phyloP scores from a whole-genome alignment of 2,113 vertebrate genomes.

The Dunckerocampus dactyliophorus region DNA sequence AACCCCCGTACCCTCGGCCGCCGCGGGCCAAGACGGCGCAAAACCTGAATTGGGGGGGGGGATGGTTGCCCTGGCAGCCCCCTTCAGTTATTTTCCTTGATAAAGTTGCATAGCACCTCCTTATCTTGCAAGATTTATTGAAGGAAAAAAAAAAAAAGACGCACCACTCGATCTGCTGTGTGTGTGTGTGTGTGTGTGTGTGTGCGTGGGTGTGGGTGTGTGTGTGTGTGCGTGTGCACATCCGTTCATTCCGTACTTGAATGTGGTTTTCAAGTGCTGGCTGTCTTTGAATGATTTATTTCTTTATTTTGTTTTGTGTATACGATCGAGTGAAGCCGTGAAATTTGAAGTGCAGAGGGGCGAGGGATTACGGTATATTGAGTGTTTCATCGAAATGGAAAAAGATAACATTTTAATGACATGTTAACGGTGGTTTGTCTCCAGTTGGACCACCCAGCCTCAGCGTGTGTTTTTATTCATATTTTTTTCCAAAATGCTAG shows the following conservation, averaged over 20 bases:
- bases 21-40: not conserved
- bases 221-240: not conserved
- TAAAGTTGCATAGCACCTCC: too few relatives aligned
- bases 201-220: slow-evolving; percentile 1
- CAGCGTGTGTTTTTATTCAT: too few relatives aligned
- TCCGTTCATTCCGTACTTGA: not conserved
- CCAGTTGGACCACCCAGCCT: too few relatives aligned
- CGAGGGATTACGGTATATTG: too few relatives aligned
- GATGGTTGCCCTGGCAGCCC: not conserved
- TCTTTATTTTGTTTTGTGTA: too few relatives aligned
- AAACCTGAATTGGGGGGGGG: not conserved
- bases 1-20: not conserved
- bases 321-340: too few relatives aligned
- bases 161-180: too few relatives aligned
- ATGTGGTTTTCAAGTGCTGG: not conserved
- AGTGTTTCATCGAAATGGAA: too few relatives aligned
- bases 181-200: not conserved
- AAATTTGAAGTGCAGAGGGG: too few relatives aligned
- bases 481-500: too few relatives aligned
- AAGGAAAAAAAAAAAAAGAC: not conserved
- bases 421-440: too few relatives aligned
- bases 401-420: too few relatives aligned
- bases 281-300: not conserved
- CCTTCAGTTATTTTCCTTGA: slow-evolving; percentile 9
- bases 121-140: not conserved